Percentiles rank a stretch among this genome's conserved stretches.
Conservation (phyloP, 1,140 invertebrate species). For the Tetragonula clypearis region DNA sequence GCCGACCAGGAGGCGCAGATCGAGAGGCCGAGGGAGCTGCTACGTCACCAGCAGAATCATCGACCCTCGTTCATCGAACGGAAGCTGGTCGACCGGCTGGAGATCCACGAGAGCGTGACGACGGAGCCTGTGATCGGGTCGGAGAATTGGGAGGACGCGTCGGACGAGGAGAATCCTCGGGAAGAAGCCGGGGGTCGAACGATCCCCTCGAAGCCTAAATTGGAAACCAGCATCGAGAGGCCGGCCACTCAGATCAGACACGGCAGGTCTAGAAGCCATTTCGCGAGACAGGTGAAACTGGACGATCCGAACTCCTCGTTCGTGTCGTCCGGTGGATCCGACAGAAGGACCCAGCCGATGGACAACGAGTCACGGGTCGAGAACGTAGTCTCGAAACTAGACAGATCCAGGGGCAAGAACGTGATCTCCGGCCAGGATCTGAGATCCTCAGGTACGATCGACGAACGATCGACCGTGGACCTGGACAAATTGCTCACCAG, state of each 20-base stretch:
- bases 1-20: conserved; percentile 54
- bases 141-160: background rate
- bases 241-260: conserved; percentile 73
- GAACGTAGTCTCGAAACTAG: conserved; percentile 11
- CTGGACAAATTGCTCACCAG: conserved; percentile 25
- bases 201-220: background rate
- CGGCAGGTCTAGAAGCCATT: conserved; percentile 74
- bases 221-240: conserved; percentile 67
- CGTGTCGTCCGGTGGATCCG: background rate
- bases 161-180: background rate
- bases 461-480: conserved; percentile 27
- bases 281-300: conserved; percentile 62
- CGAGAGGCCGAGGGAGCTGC: conserved; percentile 67
- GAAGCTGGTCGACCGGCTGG: conserved; percentile 58
- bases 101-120: background rate
- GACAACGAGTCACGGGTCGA: conserved; percentile 17
- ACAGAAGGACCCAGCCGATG: conserved; percentile 34
- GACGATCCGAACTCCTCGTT: conserved; percentile 28
- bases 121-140: background rate
- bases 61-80: conserved; percentile 75
- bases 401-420: background rate
- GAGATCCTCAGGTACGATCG: background rate
- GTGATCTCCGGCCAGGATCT: background rate
- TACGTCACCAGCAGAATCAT: conserved; percentile 75
- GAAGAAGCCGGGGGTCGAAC: background rate